Conservation (phyloP, 2,113 vertebrate species). For the Prinia subflava region DNA sequence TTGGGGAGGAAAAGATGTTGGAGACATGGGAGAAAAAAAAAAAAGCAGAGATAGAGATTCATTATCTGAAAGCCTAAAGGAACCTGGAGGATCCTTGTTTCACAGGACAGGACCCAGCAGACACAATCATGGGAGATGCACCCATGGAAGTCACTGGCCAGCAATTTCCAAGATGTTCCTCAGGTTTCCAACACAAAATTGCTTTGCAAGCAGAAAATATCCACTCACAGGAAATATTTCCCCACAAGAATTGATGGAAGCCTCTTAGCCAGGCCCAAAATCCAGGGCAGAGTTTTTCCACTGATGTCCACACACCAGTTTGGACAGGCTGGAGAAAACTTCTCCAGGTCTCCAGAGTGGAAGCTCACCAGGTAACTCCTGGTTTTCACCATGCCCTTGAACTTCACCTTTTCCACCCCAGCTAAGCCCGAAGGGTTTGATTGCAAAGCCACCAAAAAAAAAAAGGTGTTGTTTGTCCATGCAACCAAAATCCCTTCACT, state of each 20-base stretch:
- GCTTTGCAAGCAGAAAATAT: background rate
- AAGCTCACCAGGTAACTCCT: background rate
- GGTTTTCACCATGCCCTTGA: background rate
- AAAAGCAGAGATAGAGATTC: background rate
- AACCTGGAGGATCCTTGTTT: background rate
- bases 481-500: background rate
- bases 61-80: background rate
- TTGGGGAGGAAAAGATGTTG: background rate
- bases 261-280: background rate
- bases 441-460: background rate
- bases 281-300: background rate
- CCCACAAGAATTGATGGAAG: background rate
- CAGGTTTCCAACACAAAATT: background rate
- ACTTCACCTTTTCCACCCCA: background rate
- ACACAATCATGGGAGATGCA: fast-evolving
- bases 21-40: background rate
- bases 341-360: background rate
- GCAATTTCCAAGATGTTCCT: background rate
- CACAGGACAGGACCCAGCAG: background rate
- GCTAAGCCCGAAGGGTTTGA: background rate
- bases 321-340: background rate
- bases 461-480: background rate
- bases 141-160: background rate
- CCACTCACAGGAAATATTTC: background rate
- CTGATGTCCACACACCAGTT: background rate